phyloP scores from a whole-genome alignment of 2,888 invertebrate genomes.

The Drosophila sordidapex region DNA sequence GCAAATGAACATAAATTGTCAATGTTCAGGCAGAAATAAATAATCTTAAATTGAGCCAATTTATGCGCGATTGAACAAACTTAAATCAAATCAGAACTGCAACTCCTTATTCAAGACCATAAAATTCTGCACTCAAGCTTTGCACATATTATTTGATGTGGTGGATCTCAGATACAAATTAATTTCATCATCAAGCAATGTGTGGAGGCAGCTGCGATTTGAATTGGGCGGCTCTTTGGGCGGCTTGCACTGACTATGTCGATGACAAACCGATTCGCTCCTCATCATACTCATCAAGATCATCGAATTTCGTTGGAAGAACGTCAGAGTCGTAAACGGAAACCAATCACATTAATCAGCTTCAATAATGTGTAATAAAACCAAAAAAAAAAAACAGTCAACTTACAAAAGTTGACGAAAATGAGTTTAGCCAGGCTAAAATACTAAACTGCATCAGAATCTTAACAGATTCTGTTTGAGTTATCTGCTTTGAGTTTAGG shows the following conservation, averaged over 20 bases:
- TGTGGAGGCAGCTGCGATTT: slow-evolving; percentile 7
- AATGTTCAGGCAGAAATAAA: neutral
- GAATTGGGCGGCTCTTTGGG: neutral
- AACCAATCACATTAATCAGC: slow-evolving; percentile 32
- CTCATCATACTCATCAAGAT: slow-evolving; percentile 13
- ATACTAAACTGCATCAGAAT: neutral
- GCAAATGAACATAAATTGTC: neutral
- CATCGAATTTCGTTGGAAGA: slow-evolving; percentile 51
- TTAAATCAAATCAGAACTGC: neutral
- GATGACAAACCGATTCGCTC: slow-evolving; percentile 52
- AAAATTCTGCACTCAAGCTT: neutral
- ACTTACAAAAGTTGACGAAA: slow-evolving; percentile 5
- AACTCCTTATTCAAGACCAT: neutral
- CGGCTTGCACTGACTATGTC: slow-evolving; percentile 5
- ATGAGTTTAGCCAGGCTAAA: neutral
- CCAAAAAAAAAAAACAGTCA: slow-evolving; percentile 4
- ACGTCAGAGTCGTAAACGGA: slow-evolving; percentile 40
- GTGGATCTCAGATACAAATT: neutral
- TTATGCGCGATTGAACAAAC: neutral
- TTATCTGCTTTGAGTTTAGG: neutral
- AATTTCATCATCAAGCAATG: neutral
- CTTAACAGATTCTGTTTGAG: no score
- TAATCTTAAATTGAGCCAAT: neutral
- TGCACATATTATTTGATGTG: neutral
- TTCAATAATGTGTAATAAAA: slow-evolving; percentile 10